Percentiles rank a stretch among this genome's conserved stretches.
phyloP scores from a whole-genome alignment of 2,888 invertebrate genomes.

The Steinernema hermaphroditum region DNA sequence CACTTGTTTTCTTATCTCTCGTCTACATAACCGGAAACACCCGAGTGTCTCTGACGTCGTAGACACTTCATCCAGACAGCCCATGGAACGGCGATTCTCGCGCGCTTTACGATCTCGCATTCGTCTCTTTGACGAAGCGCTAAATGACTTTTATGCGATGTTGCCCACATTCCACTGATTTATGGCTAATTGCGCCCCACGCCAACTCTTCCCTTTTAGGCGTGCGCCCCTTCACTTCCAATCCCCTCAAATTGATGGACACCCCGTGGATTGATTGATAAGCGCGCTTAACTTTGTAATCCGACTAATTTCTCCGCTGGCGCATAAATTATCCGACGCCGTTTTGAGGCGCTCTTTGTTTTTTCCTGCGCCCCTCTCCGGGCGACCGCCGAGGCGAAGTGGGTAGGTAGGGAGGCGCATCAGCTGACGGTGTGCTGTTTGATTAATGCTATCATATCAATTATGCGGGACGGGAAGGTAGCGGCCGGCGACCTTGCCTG shows the following conservation, averaged over 20 bases:
- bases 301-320: constrained; percentile 20
- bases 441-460: constrained; percentile 28
- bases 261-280: constrained; percentile 13
- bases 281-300: constrained; percentile 24
- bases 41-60: no score
- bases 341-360: constrained; percentile 21
- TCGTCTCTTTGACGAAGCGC: constrained; percentile 18
- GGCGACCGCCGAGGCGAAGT: neutral
- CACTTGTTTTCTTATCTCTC: no score
- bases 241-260: constrained; percentile 22
- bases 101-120: constrained; percentile 10
- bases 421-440: constrained; percentile 10
- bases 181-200: constrained; percentile 2
- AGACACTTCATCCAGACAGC: no score
- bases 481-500: neutral
- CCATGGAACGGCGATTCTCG: neutral
- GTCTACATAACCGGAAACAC: no score
- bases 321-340: constrained; percentile 12
- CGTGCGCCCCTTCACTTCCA: neutral
- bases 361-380: neutral
- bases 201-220: neutral
- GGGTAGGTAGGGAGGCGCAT: neutral
- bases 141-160: constrained; percentile 26
- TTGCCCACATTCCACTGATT: neutral
- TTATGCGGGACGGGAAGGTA: neutral